Percentiles rank a stretch among this genome's conserved stretches.
phyloP scores from a whole-genome alignment of 2,888 invertebrate genomes.

The Sympetrum striolatum region DNA sequence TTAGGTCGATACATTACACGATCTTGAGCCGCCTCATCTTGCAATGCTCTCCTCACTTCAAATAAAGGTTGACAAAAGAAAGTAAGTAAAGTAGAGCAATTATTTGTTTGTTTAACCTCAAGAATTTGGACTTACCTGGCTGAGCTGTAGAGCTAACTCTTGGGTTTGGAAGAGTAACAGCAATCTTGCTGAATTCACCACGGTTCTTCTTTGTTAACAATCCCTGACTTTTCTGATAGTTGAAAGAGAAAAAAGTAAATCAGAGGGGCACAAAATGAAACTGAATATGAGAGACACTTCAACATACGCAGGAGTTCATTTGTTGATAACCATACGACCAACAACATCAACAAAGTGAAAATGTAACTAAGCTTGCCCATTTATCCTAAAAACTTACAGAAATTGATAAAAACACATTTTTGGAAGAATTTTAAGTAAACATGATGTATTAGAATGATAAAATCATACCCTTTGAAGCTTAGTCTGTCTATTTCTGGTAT shows the following conservation, averaged over 20 bases:
- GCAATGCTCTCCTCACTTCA: neutral
- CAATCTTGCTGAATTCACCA: conserved; percentile 14
- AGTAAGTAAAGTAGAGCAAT: neutral
- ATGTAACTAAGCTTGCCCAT: no score
- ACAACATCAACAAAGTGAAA: neutral
- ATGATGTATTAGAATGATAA: no score
- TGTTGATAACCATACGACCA: neutral
- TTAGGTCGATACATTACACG: neutral
- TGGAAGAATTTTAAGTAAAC: no score
- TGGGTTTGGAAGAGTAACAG: conserved; percentile 11
- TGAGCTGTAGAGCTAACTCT: neutral
- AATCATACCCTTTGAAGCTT: no score
- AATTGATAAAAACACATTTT: no score
- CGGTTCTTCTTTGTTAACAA: conserved; percentile 12
- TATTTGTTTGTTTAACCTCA: neutral
- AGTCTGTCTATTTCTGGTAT: no score
- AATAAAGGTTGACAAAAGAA: neutral
- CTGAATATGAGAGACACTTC: no score
- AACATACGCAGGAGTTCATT: no score
- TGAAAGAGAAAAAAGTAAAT: neutral
- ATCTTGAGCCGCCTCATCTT: neutral
- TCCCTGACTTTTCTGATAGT: neutral
- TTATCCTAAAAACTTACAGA: no score
- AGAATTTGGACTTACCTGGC: neutral
- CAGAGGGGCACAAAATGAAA: no score